Evolutionary conservation across 2,888 invertebrate genomes (phyloP), one percentile per base, ranked within the genome.

Genomic region (Diploptera punctata): DNA sequence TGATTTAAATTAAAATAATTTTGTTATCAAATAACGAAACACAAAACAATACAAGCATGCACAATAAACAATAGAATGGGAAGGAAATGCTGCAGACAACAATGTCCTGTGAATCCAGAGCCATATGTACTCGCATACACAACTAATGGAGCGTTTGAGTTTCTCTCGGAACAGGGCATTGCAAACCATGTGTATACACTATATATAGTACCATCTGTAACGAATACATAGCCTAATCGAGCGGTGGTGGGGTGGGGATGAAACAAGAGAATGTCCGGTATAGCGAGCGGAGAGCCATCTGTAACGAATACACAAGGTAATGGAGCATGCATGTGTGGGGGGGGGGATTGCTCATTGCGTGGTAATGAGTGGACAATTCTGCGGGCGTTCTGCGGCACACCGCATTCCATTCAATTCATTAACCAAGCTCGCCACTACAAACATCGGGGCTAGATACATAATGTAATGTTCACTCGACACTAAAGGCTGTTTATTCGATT

Each of bases 361-460:
- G 43, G 65, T 65, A 65, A 65, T 65, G 44, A 65, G 65, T 47
- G 65, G 47, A 65, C 65, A 65, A 47, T 65, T 65, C 65, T 65
- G 65, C 65, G 65, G 65, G 26, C 47, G 65, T n/a, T n/a, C 65
- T 65, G 44, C 13, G 65, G 65, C 44, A 65, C 65, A 47, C 65
- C 65, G 65, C 65, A 65, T 65, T 65, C 65, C 65, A 65, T 65
- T 65, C 65, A 65, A 65, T 65, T 65, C 65, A 65, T 65, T 65
- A 65, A 65, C 44, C 47, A 44, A 43, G 47, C 43, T 62, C 52
- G 31, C 43, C 38, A 24, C 43, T 21, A 24, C 62, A 61, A 61
- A 61, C 61, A 61, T 61, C 21, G 13, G 33, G 61, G 61, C 57
- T 38, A 43, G 65, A 47, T 65, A 65, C 65, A 65, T 65, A 65